Percentiles rank a stretch among this genome's conserved stretches.
These are phyloP conservation scores for Capromys pilorides DNA, from an alignment of 2,797 vertebrate genomes.

Conservation along the genomic window DNA sequence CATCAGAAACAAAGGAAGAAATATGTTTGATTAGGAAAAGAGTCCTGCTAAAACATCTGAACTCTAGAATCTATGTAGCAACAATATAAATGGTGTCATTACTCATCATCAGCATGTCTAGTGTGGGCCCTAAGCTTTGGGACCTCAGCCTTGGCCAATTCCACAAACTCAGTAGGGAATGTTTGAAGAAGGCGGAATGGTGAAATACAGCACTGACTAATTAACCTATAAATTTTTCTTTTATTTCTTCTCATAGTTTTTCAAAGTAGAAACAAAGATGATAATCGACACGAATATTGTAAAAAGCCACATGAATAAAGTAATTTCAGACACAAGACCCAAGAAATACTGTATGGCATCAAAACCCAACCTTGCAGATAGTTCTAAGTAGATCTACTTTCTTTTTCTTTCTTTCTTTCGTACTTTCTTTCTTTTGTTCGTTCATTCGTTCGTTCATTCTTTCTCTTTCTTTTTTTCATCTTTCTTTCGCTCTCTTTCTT, in stretches of 20 bases:
- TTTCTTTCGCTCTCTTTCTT: too few relatives aligned
- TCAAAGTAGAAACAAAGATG: conserved; percentile 24
- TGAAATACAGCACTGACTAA: background rate
- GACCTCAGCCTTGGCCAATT: background rate
- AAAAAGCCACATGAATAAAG: background rate
- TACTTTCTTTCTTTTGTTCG: too few relatives aligned
- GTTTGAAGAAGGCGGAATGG: background rate
- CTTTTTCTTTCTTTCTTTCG: background rate
- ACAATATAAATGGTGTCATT: background rate
- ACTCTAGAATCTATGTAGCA: background rate
- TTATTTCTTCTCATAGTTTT: background rate
- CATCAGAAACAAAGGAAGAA: background rate
- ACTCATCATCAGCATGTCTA: background rate
- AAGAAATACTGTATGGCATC: background rate
- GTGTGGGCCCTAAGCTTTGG: background rate
- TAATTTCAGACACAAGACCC: background rate
- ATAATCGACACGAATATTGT: background rate
- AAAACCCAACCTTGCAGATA: background rate
- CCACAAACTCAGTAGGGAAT: background rate
- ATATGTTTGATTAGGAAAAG: background rate
- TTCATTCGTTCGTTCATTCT: too few relatives aligned
- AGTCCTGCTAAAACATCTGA: background rate
- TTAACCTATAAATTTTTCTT: conserved; percentile 2
- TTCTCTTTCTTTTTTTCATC: too few relatives aligned
- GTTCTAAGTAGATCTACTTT: background rate